Percentiles rank a stretch among this genome's conserved stretches.
These are phyloP conservation scores for Cynocephalus volans DNA, from an alignment of 2,113 vertebrate species.

Conservation along the genomic window DNA sequence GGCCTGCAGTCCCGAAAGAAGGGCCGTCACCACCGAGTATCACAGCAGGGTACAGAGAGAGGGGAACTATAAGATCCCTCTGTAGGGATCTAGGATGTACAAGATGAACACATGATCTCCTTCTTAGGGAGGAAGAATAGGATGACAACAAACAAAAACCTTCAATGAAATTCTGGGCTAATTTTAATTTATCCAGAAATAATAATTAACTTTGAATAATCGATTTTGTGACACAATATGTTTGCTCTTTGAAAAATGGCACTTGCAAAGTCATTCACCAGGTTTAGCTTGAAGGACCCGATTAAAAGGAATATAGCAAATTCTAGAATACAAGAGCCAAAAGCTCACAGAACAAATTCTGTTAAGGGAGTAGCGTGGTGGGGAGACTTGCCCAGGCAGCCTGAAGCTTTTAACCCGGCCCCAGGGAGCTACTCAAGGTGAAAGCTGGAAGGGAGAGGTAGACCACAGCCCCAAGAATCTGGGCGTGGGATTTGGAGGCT, in stretches of 20 bases:
- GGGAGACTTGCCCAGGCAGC: neutral
- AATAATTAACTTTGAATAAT: neutral
- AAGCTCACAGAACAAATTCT: neutral
- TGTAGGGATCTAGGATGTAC: neutral
- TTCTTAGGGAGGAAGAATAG: constrained; percentile 24
- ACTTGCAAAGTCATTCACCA: neutral
- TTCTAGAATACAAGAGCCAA: neutral
- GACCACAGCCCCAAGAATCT: neutral
- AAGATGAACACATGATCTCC: neutral
- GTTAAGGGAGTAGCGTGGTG: neutral
- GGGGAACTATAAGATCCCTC: no score
- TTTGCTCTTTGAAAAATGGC: neutral
- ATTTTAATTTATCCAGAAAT: constrained; percentile 51
- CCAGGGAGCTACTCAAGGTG: neutral
- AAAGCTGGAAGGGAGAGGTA: neutral
- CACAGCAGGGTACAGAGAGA: neutral
- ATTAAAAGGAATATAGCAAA: neutral
- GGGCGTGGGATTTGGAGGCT: neutral
- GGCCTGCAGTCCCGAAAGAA: neutral
- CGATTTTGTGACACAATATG: neutral
- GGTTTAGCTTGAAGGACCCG: neutral
- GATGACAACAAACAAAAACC: constrained; percentile 30
- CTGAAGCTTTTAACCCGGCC: neutral
- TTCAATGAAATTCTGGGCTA: constrained; percentile 22
- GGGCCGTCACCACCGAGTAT: neutral